Percentiles rank a stretch among this genome's conserved stretches.
Evolutionary conservation across 2,113 vertebrate genomes (phyloP).

Genomic region (Pygoscelis antarcticus): DNA sequence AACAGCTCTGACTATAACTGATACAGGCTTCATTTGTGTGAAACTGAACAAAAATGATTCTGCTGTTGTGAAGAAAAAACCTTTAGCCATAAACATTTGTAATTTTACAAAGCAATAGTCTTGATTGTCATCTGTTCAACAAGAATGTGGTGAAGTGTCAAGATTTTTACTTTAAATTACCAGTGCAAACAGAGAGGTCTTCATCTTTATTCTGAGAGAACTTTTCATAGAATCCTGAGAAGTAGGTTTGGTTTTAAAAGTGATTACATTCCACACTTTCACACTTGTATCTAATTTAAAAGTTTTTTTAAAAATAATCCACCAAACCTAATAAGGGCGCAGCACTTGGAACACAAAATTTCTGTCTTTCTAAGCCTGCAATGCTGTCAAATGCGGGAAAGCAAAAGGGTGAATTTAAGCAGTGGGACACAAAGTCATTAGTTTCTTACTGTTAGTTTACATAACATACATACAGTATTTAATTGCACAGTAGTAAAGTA

Average conservation of each 20-base stretch:
- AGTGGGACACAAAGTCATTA: not conserved
- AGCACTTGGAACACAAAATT: not conserved
- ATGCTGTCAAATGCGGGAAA: not conserved
- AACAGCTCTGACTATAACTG: not conserved
- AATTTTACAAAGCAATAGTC: not conserved
- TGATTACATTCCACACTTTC: not conserved
- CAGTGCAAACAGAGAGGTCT: not conserved
- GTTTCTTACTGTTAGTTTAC: not conserved
- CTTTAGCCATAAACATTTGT: not conserved
- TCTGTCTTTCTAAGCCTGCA: not conserved
- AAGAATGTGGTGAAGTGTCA: not conserved
- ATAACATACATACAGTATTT: not conserved
- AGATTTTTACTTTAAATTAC: not conserved
- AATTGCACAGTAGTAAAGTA: too few relatives aligned
- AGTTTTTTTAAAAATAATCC: not conserved
- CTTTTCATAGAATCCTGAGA: not conserved
- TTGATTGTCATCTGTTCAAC: not conserved
- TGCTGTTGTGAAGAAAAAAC: not conserved
- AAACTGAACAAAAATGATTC: not conserved
- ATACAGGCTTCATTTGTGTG: not conserved
- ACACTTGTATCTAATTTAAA: not conserved
- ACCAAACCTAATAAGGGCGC: rapidly evolving
- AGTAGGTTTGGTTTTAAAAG: not conserved
- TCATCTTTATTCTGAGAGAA: not conserved
- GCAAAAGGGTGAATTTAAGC: not conserved